These are phyloP conservation scores for Ichneumoninae sp. DNA, from an alignment of 2,888 invertebrate genomes.

Conservation along the genomic window DNA sequence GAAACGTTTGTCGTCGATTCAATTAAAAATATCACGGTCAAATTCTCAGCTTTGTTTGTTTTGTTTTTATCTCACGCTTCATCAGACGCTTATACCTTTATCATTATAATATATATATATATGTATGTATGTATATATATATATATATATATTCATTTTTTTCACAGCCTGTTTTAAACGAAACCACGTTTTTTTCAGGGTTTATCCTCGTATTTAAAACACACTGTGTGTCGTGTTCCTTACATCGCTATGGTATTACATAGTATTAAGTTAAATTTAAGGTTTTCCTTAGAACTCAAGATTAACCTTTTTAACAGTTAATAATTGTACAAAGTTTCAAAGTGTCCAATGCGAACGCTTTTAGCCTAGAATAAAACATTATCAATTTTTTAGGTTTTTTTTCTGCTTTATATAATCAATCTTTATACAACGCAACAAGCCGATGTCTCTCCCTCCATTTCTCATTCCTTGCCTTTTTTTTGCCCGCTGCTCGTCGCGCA, in stretches of 20 bases:
- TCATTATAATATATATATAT: slow-evolving; percentile 68
- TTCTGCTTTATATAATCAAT: slow-evolving; percentile 41
- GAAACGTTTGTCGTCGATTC: slow-evolving; percentile 53
- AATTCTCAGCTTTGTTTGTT: slow-evolving; percentile 48
- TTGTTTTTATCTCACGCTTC: slow-evolving; percentile 31
- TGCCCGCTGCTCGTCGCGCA: slow-evolving; percentile 3
- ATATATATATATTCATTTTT: slow-evolving; percentile 62
- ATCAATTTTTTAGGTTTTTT: slow-evolving; percentile 41
- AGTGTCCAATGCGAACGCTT: slow-evolving; percentile 57
- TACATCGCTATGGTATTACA: slow-evolving; percentile 67
- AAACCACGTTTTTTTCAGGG: slow-evolving; percentile 68
- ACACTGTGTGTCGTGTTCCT: slow-evolving; percentile 72
- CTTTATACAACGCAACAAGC: slow-evolving; percentile 62
- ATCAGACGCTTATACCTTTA: slow-evolving; percentile 70
- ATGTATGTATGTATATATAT: slow-evolving; percentile 62
- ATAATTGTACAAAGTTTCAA: slow-evolving; percentile 74
- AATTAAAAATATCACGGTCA: slow-evolving; percentile 64
- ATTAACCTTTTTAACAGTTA: slow-evolving; percentile 64
- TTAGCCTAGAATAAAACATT: slow-evolving; percentile 58
- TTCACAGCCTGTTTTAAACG: slow-evolving; percentile 80
- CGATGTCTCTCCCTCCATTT: slow-evolving; percentile 22
- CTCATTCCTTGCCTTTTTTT: not conserved
- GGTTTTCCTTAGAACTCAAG: slow-evolving; percentile 68
- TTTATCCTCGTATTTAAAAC: slow-evolving; percentile 75
- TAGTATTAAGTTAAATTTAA: slow-evolving; percentile 65